Evolutionary conservation across 2,113 vertebrate genomes (phyloP).

Genomic region (Procavia capensis): DNA sequence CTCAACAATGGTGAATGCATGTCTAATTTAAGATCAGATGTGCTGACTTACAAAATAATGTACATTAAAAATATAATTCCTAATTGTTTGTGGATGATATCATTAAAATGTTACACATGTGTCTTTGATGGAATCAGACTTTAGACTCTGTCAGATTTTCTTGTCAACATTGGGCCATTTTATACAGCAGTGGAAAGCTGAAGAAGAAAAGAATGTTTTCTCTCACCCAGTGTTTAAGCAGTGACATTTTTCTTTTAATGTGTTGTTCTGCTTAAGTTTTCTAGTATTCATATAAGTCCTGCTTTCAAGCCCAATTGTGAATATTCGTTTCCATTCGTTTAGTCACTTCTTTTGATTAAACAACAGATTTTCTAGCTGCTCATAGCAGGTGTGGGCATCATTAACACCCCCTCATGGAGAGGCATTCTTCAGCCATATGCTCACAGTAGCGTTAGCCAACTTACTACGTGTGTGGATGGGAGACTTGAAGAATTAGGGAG

Average conservation of each 20-base stretch:
- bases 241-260: not conserved
- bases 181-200: not conserved
- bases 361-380: not conserved
- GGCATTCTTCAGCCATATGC: conserved; percentile 44
- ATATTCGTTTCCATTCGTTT: not conserved
- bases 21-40: not conserved
- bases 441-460: conserved; percentile 47
- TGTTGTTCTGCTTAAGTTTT: not conserved
- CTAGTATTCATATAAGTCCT: not conserved
- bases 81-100: conserved; percentile 40
- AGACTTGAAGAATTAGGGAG: not conserved
- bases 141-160: conserved; percentile 16
- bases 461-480: not conserved
- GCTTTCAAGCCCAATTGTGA: not conserved
- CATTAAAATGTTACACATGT: not conserved
- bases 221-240: not conserved
- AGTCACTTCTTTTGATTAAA: not conserved
- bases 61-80: not conserved
- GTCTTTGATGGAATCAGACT: conserved; percentile 34
- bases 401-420: conserved; percentile 47
- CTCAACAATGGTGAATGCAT: conserved; percentile 40
- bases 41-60: conserved; percentile 46
- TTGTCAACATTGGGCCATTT: not conserved
- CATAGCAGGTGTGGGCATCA: conserved; percentile 39
- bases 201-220: not conserved